Evolutionary conservation across 2,888 invertebrate genomes (phyloP), one percentile per base, ranked within the genome.

Genomic region (Elaeidobius kamerunicus): DNA sequence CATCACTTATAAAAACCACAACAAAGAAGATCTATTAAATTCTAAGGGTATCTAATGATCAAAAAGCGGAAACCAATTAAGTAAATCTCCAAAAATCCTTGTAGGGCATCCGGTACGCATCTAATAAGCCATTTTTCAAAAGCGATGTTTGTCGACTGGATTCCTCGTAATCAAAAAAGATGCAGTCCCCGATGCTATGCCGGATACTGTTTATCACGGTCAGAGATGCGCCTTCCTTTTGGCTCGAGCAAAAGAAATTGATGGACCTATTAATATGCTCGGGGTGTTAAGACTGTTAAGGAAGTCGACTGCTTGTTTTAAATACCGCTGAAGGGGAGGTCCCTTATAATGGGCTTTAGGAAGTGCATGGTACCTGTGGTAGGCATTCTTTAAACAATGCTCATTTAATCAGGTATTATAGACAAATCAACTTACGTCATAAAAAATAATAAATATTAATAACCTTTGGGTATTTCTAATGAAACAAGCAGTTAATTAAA

Each of bases 191-290:
- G n/a, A n/a, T n/a, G 41, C 15, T 6, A 17, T 44, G 54, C 54
- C 54, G 54, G 54, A 54, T 49, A 54, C 49, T 40, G 40, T 49
- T 54, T 49, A 54, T 54, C 54, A 54, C 49, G 49, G 44, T 49
- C 49, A 34, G 36, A 49, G 44, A 53, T 53, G 47, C 43, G 46
- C 47, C 38, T 28, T n/a, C n/a, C n/a, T n/a, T n/a, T 35, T 30
- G 46, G 38, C 42, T 43, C 30, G 47, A 40, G 30, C 15, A 30
- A n/a, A n/a, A 27, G 38, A 44, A 54, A 49, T 54, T 54, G 44
- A 54, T 54, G 39, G 20, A 44, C 49, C 49, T 40, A 54, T 54
- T 54, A 54, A 54, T 54, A 54, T 54, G 48, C 44, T 12, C 2
- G 40, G 44, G 49, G 44, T 54, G 54, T 44, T 28, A 30, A 54